phyloP scores from a whole-genome alignment of 2,888 invertebrate species.

The Drosophila picticornis region DNA sequence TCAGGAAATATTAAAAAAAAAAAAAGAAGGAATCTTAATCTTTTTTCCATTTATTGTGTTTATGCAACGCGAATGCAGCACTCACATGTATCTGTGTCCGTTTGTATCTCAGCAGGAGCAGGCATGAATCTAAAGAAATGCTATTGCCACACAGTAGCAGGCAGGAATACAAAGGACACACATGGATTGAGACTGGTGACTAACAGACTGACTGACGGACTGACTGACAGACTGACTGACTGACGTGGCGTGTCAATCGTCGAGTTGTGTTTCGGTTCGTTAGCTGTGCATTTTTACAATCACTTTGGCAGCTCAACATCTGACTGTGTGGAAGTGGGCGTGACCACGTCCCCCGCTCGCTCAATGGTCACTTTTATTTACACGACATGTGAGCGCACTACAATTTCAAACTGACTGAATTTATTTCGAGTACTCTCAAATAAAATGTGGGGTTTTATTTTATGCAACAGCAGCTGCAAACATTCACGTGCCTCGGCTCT shows the following conservation, averaged over 20 bases:
- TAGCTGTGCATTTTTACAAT: slow-evolving; percentile 79
- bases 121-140: slow-evolving; percentile 15
- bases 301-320: slow-evolving; percentile 71
- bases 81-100: slow-evolving; percentile 64
- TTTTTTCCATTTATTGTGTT: slow-evolving; percentile 46
- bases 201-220: not conserved
- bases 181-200: slow-evolving; percentile 14
- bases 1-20: not conserved
- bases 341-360: slow-evolving; percentile 46
- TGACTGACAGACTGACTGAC: slow-evolving; percentile 16
- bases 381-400: slow-evolving; percentile 76
- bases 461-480: slow-evolving; percentile 60
- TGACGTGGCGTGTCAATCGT: slow-evolving; percentile 66
- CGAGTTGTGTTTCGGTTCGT: slow-evolving; percentile 81
- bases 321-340: slow-evolving; percentile 16
- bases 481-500: slow-evolving; percentile 19
- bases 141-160: not conserved
- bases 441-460: slow-evolving; percentile 78
- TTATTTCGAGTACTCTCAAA: slow-evolving; percentile 74
- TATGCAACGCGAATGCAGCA: slow-evolving; percentile 50
- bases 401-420: slow-evolving; percentile 68
- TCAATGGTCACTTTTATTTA: slow-evolving; percentile 78
- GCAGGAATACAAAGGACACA: slow-evolving; percentile 16
- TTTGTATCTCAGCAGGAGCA: slow-evolving; percentile 38
- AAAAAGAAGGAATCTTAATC: not conserved